Evolutionary conservation across 2,113 vertebrate genomes (phyloP).

Genomic region (Halichoerus grypus): DNA sequence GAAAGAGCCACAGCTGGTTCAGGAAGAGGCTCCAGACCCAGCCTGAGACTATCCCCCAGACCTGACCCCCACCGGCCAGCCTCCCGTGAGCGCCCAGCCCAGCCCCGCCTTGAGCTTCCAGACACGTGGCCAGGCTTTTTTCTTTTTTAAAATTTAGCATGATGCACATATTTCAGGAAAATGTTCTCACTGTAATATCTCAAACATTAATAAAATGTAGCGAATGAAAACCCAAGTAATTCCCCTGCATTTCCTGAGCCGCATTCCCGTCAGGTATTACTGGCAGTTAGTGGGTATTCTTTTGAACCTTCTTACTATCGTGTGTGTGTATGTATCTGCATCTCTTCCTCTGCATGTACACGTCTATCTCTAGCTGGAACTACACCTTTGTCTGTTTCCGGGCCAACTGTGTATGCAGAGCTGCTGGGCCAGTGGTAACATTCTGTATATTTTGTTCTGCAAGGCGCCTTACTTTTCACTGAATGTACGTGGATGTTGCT

Average conservation of each 20-base stretch:
- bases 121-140: neutral
- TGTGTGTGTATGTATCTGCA: too few relatives aligned
- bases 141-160: neutral
- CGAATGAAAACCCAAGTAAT: neutral
- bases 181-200: neutral
- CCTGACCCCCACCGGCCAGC: neutral
- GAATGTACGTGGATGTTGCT: neutral
- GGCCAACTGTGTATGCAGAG: neutral
- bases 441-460: neutral
- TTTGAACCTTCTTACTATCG: neutral
- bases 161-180: neutral
- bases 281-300: neutral
- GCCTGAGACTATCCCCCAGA: neutral
- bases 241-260: neutral
- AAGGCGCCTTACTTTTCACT: neutral
- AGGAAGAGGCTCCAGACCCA: neutral
- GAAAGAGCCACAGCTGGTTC: neutral
- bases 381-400: neutral
- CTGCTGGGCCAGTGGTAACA: neutral
- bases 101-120: neutral
- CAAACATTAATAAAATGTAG: neutral
- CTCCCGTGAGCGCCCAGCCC: rapidly evolving
- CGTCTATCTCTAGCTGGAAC: neutral
- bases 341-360: neutral
- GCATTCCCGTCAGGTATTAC: neutral